phyloP scores from a whole-genome alignment of 2,113 vertebrate genomes.

The Aix galericulata region DNA sequence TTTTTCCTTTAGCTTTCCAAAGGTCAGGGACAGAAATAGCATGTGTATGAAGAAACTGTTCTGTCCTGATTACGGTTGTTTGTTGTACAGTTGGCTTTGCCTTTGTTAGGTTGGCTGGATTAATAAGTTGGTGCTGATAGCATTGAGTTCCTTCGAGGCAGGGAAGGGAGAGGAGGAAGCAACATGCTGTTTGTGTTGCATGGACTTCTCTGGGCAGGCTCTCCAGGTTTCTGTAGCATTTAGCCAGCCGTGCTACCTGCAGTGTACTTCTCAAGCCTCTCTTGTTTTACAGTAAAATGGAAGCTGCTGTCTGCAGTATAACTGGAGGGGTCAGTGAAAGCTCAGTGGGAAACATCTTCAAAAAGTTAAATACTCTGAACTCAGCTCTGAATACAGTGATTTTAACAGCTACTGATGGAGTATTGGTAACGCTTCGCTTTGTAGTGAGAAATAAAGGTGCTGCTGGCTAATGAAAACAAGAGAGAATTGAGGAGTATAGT shows the following conservation, averaged over 20 bases:
- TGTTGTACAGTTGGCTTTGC: background rate
- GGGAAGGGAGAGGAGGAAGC: background rate
- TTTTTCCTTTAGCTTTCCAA: slow-evolving; percentile 32
- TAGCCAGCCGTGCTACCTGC: background rate
- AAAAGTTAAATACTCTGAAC: background rate
- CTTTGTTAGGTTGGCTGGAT: background rate
- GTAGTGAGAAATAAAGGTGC: background rate
- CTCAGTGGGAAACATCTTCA: background rate
- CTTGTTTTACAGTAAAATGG: slow-evolving; percentile 9
- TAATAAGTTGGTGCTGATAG: slow-evolving; percentile 12
- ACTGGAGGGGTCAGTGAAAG: background rate
- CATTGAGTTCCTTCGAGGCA: background rate
- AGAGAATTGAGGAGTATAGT: slow-evolving; percentile 5
- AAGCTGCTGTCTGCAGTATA: background rate
- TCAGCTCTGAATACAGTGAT: background rate
- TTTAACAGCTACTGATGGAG: background rate
- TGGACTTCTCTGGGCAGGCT: background rate
- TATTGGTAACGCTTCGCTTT: background rate
- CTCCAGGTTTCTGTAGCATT: background rate
- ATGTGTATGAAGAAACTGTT: background rate
- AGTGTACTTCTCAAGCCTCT: slow-evolving; percentile 19
- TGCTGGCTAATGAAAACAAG: background rate
- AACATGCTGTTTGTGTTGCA: background rate
- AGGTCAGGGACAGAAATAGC: slow-evolving; percentile 32
- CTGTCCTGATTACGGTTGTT: background rate